Evolutionary conservation across 2,888 invertebrate genomes (phyloP).

Genomic region (Pseudoips prasinana): DNA sequence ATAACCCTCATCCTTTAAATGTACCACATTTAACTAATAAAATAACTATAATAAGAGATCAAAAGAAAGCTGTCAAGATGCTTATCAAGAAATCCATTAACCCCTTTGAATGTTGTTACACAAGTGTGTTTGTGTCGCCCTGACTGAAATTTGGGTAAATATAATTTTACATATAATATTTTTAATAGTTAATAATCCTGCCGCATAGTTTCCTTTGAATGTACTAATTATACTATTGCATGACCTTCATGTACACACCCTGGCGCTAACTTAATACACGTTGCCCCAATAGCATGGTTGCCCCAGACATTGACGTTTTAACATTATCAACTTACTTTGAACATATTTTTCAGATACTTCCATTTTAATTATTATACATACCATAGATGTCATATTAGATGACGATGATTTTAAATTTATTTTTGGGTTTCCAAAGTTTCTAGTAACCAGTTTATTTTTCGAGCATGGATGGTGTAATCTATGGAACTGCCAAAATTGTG

Average conservation of each 20-base stretch:
- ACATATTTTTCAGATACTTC: constrained; percentile 26
- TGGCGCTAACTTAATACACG: constrained; percentile 50
- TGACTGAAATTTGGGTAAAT: constrained; percentile 78
- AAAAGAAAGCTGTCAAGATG: constrained; percentile 81
- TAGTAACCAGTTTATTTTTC: constrained; percentile 36
- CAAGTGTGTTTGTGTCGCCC: constrained; percentile 77
- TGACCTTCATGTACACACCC: constrained; percentile 67
- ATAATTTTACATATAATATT: constrained; percentile 68
- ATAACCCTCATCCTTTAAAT: constrained; percentile 32
- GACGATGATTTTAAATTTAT: constrained; percentile 33
- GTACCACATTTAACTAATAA: constrained; percentile 32
- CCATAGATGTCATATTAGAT: constrained; percentile 46
- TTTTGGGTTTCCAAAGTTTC: constrained; percentile 29
- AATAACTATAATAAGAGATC: constrained; percentile 34
- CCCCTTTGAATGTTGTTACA: constrained; percentile 62
- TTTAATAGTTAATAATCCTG: constrained; percentile 67
- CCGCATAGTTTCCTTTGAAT: constrained; percentile 73
- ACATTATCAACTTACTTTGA: constrained; percentile 15
- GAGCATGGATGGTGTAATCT: constrained; percentile 49
- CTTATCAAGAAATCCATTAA: constrained; percentile 67
- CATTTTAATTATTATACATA: constrained; percentile 25
- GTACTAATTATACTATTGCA: constrained; percentile 71
- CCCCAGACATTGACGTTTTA: constrained; percentile 40
- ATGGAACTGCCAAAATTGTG: constrained; percentile 34
- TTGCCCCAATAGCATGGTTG: constrained; percentile 65